phyloP scores from a whole-genome alignment of 2,797 vertebrate species.

The Bovichtus diacanthus region DNA sequence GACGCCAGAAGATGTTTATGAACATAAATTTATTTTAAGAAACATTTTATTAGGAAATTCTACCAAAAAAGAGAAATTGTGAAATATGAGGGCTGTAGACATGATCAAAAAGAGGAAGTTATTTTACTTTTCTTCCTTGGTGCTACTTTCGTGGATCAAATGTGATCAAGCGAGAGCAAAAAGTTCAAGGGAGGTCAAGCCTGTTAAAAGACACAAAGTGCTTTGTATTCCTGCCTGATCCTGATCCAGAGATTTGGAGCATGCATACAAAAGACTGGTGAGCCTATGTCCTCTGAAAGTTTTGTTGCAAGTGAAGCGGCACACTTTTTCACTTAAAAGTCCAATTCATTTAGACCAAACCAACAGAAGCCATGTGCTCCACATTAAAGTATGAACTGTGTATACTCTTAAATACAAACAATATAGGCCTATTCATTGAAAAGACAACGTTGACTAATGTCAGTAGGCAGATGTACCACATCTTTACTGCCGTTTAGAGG shows the following conservation, averaged over 20 bases:
- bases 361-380: neutral
- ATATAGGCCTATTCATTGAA: neutral
- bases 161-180: slow-evolving; percentile 25
- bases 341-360: neutral
- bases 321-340: neutral
- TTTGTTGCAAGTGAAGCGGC: no score
- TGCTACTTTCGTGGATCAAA: slow-evolving; percentile 39
- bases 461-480: neutral
- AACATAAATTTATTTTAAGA: slow-evolving; percentile 6
- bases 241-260: slow-evolving; percentile 27
- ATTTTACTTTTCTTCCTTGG: slow-evolving; percentile 10
- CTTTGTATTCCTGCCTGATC: slow-evolving; percentile 36
- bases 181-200: slow-evolving; percentile 36
- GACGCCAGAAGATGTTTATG: neutral
- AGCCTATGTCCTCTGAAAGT: slow-evolving; percentile 23
- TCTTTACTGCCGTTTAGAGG: neutral
- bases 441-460: neutral
- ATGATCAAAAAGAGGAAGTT: slow-evolving; percentile 28
- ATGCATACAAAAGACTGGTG: slow-evolving; percentile 4
- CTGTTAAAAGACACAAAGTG: slow-evolving; percentile 34
- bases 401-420: neutral
- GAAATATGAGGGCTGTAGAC: neutral
- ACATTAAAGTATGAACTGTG: neutral
- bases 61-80: neutral
- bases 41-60: neutral